Percentiles rank a stretch among this genome's conserved stretches.
Evolutionary conservation across 2,888 invertebrate species (phyloP).

Genomic region (Drosophila helvetica): DNA sequence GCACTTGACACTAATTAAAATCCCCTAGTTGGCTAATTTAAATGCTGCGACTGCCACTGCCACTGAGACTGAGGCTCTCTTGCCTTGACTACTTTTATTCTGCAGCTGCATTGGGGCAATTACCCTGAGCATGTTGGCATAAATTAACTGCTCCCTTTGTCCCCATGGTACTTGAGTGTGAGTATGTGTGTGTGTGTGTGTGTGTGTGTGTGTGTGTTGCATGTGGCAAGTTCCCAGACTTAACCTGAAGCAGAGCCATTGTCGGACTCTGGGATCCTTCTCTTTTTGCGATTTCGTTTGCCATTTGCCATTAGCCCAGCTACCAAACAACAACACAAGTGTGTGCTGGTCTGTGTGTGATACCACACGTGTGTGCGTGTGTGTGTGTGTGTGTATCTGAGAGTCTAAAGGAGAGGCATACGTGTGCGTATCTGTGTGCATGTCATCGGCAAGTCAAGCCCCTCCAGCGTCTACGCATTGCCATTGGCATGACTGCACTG

Average conservation of each 20-base stretch:
- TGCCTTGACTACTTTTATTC: constrained; percentile 35
- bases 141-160: constrained; percentile 56
- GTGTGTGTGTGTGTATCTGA: neutral
- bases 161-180: constrained; percentile 17
- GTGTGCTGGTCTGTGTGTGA: neutral
- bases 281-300: constrained; percentile 12
- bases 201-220: neutral
- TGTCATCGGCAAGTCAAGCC: constrained; percentile 1
- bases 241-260: constrained; percentile 26
- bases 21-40: constrained; percentile 78
- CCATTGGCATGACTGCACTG: constrained; percentile 7
- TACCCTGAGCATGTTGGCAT: constrained; percentile 56
- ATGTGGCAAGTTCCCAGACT: constrained; percentile 8
- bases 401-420: too few relatives aligned
- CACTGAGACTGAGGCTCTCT: neutral
- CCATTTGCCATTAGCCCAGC: constrained; percentile 23
- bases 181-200: constrained; percentile 1
- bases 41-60: constrained; percentile 59
- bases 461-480: constrained; percentile 5
- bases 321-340: constrained; percentile 20
- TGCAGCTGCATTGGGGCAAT: constrained; percentile 60
- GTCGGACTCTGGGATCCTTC: neutral
- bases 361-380: neutral
- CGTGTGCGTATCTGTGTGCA: neutral
- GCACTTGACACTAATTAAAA: constrained; percentile 79